Evolutionary conservation across 2,113 vertebrate species (phyloP).

Genomic region (Beaufortia kweichowensis): DNA sequence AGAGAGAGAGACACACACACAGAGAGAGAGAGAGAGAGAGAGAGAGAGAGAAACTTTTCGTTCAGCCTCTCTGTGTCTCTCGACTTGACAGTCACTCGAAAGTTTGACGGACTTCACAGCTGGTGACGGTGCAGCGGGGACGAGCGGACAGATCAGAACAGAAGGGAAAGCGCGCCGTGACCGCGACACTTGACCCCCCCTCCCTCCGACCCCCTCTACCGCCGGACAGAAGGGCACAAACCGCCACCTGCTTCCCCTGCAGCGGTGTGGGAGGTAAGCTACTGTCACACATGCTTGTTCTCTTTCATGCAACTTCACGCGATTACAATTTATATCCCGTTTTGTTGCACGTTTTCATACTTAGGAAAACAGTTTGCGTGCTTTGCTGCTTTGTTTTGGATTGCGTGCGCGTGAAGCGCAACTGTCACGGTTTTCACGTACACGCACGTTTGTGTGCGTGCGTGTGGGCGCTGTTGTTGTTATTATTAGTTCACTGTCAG

Average conservation of each 20-base stretch:
- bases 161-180: constrained; percentile 16
- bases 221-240: constrained; percentile 37
- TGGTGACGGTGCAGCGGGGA: not conserved
- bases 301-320: constrained; percentile 1
- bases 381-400: too few species aligned
- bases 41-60: constrained; percentile 36
- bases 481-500: constrained; percentile 26
- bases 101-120: constrained; percentile 33
- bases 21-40: too few species aligned
- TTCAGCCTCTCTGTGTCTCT: constrained; percentile 42
- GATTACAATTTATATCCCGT: constrained; percentile 24
- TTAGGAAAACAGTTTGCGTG: constrained; percentile 36
- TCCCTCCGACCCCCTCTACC: constrained; percentile 9
- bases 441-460: not conserved
- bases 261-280: constrained; percentile 59
- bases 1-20: not conserved
- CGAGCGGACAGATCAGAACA: constrained; percentile 4
- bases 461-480: constrained; percentile 9
- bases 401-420: not conserved
- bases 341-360: constrained; percentile 12
- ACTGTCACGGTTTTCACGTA: not conserved
- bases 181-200: constrained; percentile 30
- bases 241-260: constrained; percentile 51
- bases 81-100: constrained; percentile 44
- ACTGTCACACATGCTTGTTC: constrained; percentile 27